Percentiles rank a stretch among this genome's conserved stretches.
phyloP scores from a whole-genome alignment of 37 sponge, comb jelly and placozoan genomes.

The Eunapius fragilis region DNA sequence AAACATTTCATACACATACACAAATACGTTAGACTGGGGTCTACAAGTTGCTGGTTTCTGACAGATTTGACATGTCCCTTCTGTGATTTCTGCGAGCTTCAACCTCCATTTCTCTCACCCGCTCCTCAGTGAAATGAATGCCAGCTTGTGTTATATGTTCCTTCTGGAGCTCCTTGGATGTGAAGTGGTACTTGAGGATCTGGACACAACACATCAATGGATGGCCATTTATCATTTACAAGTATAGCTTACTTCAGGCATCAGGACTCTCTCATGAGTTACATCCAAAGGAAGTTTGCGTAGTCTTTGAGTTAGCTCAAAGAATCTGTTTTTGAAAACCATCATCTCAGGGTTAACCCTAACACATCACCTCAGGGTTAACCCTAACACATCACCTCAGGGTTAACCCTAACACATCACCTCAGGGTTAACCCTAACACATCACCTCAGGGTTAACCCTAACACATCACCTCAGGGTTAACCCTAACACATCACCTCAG shows the following conservation, averaged over 20 bases:
- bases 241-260: constrained; percentile 62
- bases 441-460: no score
- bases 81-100: constrained; percentile 37
- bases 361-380: no score
- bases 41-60: neutral
- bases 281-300: constrained; percentile 56
- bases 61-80: neutral
- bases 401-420: no score
- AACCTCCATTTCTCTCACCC: constrained; percentile 56
- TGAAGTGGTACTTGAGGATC: constrained; percentile 47
- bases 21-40: neutral
- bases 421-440: no score
- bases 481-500: no score
- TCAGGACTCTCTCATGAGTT: constrained; percentile 70
- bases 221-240: neutral
- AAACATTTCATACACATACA: neutral
- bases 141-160: constrained; percentile 33
- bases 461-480: no score
- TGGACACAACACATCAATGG: neutral
- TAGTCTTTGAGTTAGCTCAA: constrained; percentile 66
- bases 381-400: no score
- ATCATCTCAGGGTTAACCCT: no score
- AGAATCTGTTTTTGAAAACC: constrained; percentile 38
- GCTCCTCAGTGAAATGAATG: constrained; percentile 64
- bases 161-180: constrained; percentile 33